Percentiles rank a stretch among this genome's conserved stretches.
These are phyloP conservation scores for Paracentrotus lividus DNA, from an alignment of 53 echinoderm and acorn worm species.

Conservation along the genomic window DNA sequence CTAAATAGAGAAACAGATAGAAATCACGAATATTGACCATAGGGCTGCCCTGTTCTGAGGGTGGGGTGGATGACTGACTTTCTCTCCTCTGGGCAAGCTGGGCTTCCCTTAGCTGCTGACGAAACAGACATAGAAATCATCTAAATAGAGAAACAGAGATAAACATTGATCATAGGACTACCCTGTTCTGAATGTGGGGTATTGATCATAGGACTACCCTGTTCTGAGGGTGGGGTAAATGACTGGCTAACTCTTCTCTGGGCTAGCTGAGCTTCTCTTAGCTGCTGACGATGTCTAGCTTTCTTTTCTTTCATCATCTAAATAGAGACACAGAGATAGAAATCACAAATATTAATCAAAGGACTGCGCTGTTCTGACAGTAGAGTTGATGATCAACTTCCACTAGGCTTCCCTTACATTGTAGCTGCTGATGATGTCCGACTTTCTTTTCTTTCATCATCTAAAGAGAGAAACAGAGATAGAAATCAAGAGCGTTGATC, in stretches of 20 bases:
- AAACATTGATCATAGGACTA: slow-evolving; percentile 4
- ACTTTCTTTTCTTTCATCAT: no score
- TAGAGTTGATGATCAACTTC: no score
- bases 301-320: slow-evolving; percentile 97
- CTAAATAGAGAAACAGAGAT: slow-evolving; percentile 30
- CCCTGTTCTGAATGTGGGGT: slow-evolving; percentile 70
- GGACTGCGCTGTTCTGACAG: no score
- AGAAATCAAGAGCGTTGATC: no score
- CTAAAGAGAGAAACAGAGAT: no score
- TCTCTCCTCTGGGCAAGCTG: slow-evolving; percentile 59
- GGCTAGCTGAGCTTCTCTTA: slow-evolving; percentile 74
- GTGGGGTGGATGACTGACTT: slow-evolving; percentile 71
- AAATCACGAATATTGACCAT: no score
- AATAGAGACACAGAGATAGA: neutral
- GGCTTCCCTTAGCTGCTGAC: slow-evolving; percentile 81
- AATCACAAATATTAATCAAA: no score
- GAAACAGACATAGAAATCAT: slow-evolving; percentile 86
- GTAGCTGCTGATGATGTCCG: no score
- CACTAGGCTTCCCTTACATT: no score
- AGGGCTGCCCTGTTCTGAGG: slow-evolving; percentile 64
- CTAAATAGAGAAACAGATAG: neutral
- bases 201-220: slow-evolving; percentile 42
- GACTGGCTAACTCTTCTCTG: slow-evolving; percentile 64
- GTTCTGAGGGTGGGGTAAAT: slow-evolving; percentile 72
- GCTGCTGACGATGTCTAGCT: slow-evolving; percentile 82